phyloP scores from a whole-genome alignment of 2,113 vertebrate species.

The Tachuris rubrigastra region DNA sequence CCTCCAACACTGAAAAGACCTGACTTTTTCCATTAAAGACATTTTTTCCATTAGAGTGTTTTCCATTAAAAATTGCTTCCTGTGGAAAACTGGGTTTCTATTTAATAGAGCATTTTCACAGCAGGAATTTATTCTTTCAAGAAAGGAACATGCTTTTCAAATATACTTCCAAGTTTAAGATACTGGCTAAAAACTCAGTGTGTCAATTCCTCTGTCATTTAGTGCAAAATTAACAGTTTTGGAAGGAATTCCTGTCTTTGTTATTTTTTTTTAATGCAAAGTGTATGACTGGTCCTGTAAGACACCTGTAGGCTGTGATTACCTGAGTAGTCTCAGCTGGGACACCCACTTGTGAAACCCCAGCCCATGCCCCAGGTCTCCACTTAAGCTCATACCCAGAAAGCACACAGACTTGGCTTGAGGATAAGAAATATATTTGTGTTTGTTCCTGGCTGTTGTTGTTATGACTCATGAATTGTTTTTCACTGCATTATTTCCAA shows the following conservation, averaged over 20 bases:
- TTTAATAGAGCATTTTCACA: slow-evolving; percentile 35
- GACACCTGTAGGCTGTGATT: neutral
- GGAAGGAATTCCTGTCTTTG: neutral
- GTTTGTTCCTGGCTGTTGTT: fast-evolving
- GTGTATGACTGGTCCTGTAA: neutral
- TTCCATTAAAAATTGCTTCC: slow-evolving; percentile 18
- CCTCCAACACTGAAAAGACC: neutral
- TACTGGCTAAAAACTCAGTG: neutral
- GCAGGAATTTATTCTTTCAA: neutral
- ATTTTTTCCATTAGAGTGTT: neutral
- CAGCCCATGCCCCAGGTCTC: neutral
- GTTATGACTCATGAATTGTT: neutral
- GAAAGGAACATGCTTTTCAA: neutral
- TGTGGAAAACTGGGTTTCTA: slow-evolving; percentile 5
- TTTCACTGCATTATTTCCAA: neutral
- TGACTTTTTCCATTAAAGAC: slow-evolving; percentile 1
- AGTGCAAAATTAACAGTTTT: neutral
- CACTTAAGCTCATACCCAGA: neutral
- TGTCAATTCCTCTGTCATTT: neutral
- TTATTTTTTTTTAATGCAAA: neutral
- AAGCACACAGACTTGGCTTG: fast-evolving
- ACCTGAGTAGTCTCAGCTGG: neutral
- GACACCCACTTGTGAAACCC: neutral
- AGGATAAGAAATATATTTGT: neutral
- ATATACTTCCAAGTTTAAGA: neutral